Evolutionary conservation across 2,888 invertebrate genomes (phyloP), one percentile per base, ranked within the genome.

Genomic region (Apodemia duryi): DNA sequence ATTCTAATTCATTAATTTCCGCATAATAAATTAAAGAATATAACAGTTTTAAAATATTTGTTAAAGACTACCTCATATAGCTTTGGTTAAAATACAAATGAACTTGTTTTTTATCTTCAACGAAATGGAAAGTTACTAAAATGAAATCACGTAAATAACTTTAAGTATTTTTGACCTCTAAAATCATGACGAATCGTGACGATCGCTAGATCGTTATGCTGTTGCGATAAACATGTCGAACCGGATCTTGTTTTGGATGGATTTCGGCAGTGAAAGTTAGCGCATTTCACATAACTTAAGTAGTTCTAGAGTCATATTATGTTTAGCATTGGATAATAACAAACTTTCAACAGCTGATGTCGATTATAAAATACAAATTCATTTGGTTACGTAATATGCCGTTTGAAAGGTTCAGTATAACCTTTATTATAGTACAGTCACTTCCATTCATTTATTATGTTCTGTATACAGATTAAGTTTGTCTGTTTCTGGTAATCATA

Each of bases 221-320:
- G 67, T 71, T 66, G 67, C 68, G 69, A 67, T 68, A 70, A 65
- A 71, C 69, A 72, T 70, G 78, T 74, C 74, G 72, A 82, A 82
- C 86, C 87, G 87, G 88, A 85, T 83, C 80, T 83, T 65, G 71
- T 77, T 83, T 85, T 74, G 77, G 78, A 73, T 75, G 76, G 75
- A 78, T 80, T 81, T 82, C 74, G 70, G 66, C 69, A 85, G 91
- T 88, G 91, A 91, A 91, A 91, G 91, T 88, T 68, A 72, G 69
- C 72, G 71, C 80, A 82, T 80, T 82, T 85, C 80, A 79, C 74
- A 72, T 70, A 84, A 86, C 86, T 84, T 85, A 81, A 69, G 70
- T 69, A 68, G 72, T 73, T 81, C 81, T 71, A 72, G 68, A 77
- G 76, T 29, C 29, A 54, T 29, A 54, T 83, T 83, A 82, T 79